A percentile compares a stretch with the other conserved stretches of the same genome.
Conservation (phyloP, 2,113 vertebrate species). For the Pristiophorus japonicus region DNA sequence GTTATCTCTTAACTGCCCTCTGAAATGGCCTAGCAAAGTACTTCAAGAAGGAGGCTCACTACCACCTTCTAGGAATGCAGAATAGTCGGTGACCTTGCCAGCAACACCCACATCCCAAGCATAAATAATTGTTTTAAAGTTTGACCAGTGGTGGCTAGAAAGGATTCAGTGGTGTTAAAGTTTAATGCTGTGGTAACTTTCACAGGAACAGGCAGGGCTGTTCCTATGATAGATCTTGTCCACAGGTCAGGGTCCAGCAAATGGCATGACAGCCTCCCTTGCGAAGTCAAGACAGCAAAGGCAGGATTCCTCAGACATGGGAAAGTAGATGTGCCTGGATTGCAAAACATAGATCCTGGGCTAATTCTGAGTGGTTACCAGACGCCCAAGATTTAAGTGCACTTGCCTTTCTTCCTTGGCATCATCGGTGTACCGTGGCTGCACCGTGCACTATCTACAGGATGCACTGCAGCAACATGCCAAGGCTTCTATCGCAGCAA, state of each 20-base stretch:
- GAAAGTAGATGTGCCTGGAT: not conserved
- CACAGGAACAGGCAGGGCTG: not conserved
- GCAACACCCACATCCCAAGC: not conserved
- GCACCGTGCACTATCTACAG: not conserved
- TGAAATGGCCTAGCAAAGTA: not conserved
- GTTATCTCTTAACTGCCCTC: not conserved
- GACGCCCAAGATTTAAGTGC: not conserved
- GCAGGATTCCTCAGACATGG: not conserved
- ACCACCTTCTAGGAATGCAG: not conserved
- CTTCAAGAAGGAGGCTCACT: not conserved
- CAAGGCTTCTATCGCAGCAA: not conserved
- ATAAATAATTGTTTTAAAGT: not conserved
- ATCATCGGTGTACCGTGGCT: not conserved
- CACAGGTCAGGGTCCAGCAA: not conserved
- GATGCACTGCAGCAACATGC: not conserved
- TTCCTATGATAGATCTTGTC: not conserved
- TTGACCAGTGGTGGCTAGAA: not conserved
- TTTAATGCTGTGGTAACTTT: not conserved
- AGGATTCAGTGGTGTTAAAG: not conserved
- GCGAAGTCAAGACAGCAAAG: not conserved
- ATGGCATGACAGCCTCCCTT: not conserved
- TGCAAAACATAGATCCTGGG: not conserved
- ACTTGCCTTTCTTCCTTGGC: not conserved
- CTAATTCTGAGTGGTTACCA: not conserved
- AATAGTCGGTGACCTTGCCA: not conserved